Conservation (phyloP, 2,888 invertebrate species). For the Orthonevra nobilis region DNA sequence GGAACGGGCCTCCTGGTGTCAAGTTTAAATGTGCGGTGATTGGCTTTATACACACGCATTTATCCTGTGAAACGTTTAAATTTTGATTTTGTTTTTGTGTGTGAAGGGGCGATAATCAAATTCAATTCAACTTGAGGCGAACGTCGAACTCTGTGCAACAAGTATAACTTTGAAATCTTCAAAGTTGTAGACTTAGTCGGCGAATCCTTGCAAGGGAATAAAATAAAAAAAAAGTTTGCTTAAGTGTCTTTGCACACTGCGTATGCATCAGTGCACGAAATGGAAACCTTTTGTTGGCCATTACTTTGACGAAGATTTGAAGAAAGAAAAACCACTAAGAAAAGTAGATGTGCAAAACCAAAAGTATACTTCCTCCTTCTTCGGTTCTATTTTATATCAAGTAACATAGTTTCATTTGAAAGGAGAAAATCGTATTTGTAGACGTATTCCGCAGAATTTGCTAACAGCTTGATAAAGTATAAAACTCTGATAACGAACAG, state of each 20-base stretch:
- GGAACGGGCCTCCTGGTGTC: slow-evolving; percentile 57
- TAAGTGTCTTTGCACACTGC: slow-evolving; percentile 43
- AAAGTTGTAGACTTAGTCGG: slow-evolving; percentile 24
- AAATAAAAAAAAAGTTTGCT: slow-evolving; percentile 7
- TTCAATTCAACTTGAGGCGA: slow-evolving; percentile 35
- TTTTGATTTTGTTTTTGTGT: slow-evolving; percentile 27
- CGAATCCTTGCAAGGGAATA: slow-evolving; percentile 4
- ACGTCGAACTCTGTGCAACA: background rate
- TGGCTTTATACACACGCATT: slow-evolving; percentile 13
- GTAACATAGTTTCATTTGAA: too few species aligned
- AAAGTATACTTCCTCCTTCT: slow-evolving; percentile 10
- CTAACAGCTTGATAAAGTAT: too few species aligned
- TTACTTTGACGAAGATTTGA: slow-evolving; percentile 12
- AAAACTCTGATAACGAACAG: too few species aligned
- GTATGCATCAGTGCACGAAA: slow-evolving; percentile 8
- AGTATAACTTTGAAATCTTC: background rate
- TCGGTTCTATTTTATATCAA: too few species aligned
- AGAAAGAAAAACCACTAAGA: slow-evolving; percentile 9
- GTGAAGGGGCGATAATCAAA: slow-evolving; percentile 43
- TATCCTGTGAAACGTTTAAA: slow-evolving; percentile 26
- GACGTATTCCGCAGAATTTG: background rate
- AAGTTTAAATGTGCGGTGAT: slow-evolving; percentile 67
- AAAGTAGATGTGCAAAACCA: slow-evolving; percentile 4
- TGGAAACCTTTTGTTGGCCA: slow-evolving; percentile 5
- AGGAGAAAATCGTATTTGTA: too few species aligned